phyloP scores from a whole-genome alignment of 2,113 vertebrate species.

The Eulacestoma nigropectus region DNA sequence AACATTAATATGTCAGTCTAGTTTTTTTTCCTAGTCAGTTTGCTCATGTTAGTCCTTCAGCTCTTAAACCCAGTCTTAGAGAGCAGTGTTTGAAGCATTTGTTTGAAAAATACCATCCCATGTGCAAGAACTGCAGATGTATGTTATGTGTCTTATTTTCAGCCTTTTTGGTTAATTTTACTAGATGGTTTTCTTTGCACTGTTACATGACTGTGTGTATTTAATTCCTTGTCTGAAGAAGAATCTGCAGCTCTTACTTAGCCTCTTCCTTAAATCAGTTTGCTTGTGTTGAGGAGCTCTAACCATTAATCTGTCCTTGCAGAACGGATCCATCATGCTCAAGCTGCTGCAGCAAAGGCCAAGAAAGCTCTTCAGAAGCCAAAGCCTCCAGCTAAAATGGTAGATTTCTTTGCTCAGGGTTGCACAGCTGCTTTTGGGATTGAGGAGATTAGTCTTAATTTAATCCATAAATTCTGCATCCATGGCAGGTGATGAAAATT shows the following conservation, averaged over 20 bases:
- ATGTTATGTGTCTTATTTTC: neutral
- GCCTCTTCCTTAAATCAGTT: neutral
- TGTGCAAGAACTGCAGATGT: neutral
- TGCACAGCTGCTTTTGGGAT: neutral
- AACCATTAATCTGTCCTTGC: neutral
- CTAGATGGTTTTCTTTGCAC: neutral
- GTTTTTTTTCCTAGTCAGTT: neutral
- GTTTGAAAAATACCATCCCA: neutral
- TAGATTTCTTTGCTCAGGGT: constrained; percentile 62
- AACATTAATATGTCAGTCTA: neutral
- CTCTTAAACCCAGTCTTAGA: neutral
- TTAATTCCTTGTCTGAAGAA: neutral
- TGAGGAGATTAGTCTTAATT: neutral
- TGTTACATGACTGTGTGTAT: neutral
- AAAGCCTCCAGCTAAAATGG: constrained; percentile 88
- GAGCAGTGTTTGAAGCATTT: neutral
- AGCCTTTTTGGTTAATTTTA: neutral
- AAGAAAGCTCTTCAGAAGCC: constrained; percentile 96
- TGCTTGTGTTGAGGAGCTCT: constrained; percentile 65
- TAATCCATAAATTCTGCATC: neutral
- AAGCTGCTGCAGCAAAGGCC: constrained; percentile 95
- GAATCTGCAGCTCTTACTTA: neutral
- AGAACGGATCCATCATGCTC: constrained; percentile 97
- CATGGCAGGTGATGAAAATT: neutral
- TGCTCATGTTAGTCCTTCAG: neutral